Conservation (phyloP, 2,888 invertebrate genomes). For the Megalurothrips usitatus region DNA sequence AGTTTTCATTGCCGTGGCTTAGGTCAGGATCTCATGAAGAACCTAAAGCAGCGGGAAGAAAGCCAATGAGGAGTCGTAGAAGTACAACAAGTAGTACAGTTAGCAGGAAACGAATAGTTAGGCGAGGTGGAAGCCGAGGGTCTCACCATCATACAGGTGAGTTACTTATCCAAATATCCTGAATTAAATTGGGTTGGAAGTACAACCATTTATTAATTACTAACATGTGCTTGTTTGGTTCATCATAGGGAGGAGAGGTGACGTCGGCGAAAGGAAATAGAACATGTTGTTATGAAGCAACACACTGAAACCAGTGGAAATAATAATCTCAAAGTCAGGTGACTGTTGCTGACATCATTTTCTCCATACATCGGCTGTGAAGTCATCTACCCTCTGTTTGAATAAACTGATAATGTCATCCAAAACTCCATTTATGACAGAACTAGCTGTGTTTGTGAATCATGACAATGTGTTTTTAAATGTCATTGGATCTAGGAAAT, state of each 20-base stretch:
- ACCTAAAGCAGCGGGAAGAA: background rate
- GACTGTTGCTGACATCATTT: background rate
- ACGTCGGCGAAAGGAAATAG: background rate
- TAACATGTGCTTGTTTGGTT: background rate
- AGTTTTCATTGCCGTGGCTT: conserved; percentile 6
- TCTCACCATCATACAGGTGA: background rate
- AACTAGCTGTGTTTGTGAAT: too few relatives aligned
- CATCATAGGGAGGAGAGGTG: conserved; percentile 3
- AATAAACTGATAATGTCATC: too few relatives aligned
- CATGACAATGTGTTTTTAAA: too few relatives aligned
- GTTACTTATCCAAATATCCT: background rate
- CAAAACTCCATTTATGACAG: too few relatives aligned
- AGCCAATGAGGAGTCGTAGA: background rate
- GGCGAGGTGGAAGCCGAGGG: background rate
- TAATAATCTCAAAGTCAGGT: too few relatives aligned
- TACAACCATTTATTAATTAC: background rate
- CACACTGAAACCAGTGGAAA: too few relatives aligned
- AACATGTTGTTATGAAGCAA: background rate
- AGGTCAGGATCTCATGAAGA: background rate
- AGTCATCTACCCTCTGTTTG: background rate
- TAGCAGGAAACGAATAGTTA: background rate
- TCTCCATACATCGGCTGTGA: background rate
- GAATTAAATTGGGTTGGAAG: background rate
- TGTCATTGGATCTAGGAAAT: too few relatives aligned
- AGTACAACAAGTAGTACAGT: background rate